Evolutionary conservation across 2,113 vertebrate genomes (phyloP).

Genomic region (Columbina picui): DNA sequence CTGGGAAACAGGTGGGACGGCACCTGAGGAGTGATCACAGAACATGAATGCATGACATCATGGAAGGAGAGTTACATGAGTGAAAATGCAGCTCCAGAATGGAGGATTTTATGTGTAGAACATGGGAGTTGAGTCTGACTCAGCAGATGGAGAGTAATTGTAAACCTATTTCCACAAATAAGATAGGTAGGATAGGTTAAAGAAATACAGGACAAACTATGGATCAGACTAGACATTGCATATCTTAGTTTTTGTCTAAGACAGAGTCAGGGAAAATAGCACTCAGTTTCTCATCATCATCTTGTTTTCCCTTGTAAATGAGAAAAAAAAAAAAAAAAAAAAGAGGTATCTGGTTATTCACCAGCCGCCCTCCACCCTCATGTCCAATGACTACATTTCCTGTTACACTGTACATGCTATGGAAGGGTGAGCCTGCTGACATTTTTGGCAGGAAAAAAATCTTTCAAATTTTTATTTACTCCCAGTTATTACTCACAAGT

Average conservation of each 20-base stretch:
- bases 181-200: neutral
- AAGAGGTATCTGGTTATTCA: neutral
- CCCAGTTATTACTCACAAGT: neutral
- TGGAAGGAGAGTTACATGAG: neutral
- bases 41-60: neutral
- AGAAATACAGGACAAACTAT: neutral
- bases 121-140: neutral
- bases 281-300: neutral
- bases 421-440: neutral
- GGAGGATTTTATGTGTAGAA: neutral
- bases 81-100: neutral
- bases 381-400: slow-evolving; percentile 38
- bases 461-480: neutral
- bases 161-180: neutral
- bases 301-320: slow-evolving; percentile 9
- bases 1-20: neutral
- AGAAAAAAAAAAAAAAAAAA: slow-evolving; percentile 32
- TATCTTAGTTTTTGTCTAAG: neutral
- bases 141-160: neutral
- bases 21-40: neutral
- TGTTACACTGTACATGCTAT: slow-evolving; percentile 35
- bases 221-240: neutral
- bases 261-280: neutral
- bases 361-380: slow-evolving; percentile 52
- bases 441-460: neutral